Base-by-base conservation (phyloP, 2,113 vertebrate species). In the Cyanoramphus novaezelandiae region DNA sequence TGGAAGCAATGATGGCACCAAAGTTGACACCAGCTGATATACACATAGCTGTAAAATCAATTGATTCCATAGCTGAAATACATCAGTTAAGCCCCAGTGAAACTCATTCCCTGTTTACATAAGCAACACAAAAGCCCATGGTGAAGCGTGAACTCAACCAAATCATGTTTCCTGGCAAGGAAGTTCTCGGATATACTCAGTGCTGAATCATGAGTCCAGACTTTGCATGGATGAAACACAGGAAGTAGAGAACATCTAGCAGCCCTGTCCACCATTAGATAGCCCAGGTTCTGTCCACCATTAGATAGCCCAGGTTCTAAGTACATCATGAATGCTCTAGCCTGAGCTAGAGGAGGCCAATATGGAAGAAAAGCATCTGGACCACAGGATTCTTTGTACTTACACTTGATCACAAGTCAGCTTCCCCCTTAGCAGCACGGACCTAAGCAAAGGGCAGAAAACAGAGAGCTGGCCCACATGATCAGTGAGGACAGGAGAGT, bases 361-460 rank as follows among this genome's bases (percentile, higher is more conserved):
- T 71, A 75, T 60, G 72, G 64, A 93, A 89, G 62, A 86, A 95
- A 92, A 87, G 77, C 86, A 82, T 64, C 86, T 7, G 29, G 88
- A 92, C 57, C 65, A 92, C 57, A 76, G 69, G 83, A 43, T 75
- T 87, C 83, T 95, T 90, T 74, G 63, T 93, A 95, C 94, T 97
- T 94, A 96, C 92, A 63, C 75, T 90, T 29, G 49, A 78, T 53
- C 92, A 92, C 82, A 95, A 82, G 92, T 79, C 92, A 93, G 65
- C 84, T 90, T 93, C 71, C 85, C 93, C 82, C 53, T 94, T 94
- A 83, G 92, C 59, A 90, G 82, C 90, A 86, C 3, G 4, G 86
- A 86, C 88, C 94, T 94, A 95, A 80, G 90, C 96, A 94, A 93
- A 93, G 71, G 86, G 59, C 94, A 60, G 86, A 94, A 89, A 97